Conservation (phyloP, 2,888 invertebrate species). For the Incurvaria masculella region DNA sequence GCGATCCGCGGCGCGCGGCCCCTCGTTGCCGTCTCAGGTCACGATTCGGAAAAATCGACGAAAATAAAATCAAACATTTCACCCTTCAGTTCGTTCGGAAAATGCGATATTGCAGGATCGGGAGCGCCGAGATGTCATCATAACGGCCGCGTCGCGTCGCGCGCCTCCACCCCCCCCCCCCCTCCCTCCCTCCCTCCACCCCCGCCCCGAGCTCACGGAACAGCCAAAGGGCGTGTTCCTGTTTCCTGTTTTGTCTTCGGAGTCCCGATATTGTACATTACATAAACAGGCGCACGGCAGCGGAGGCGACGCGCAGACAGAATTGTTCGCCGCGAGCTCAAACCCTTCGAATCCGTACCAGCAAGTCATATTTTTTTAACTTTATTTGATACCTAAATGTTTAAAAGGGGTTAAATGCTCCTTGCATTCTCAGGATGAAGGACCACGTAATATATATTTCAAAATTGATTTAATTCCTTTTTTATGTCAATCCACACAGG, state of each 20-base stretch:
- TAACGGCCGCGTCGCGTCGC: conserved; percentile 22
- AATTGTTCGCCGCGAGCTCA: too few relatives aligned
- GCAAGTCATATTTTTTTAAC: too few relatives aligned
- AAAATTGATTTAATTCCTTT: too few relatives aligned
- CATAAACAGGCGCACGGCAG: background rate
- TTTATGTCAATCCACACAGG: too few relatives aligned
- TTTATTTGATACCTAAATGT: too few relatives aligned
- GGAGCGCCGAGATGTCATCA: conserved; percentile 30
- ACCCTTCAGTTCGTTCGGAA: conserved; percentile 28
- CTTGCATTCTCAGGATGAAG: too few relatives aligned
- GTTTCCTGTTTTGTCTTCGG: background rate
- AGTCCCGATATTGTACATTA: background rate
- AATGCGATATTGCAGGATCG: conserved; percentile 34
- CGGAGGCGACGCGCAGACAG: too few relatives aligned
- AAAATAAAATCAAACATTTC: conserved; percentile 44
- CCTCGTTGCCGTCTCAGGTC: conserved; percentile 30
- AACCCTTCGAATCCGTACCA: too few relatives aligned
- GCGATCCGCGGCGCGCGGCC: background rate
- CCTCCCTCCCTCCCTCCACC: conserved; percentile 1
- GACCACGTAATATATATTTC: too few relatives aligned
- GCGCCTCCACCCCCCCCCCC: background rate
- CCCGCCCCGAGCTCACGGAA: conserved; percentile 12
- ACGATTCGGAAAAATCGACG: conserved; percentile 43
- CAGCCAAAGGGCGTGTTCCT: conserved; percentile 14
- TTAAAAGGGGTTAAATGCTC: too few relatives aligned